phyloP scores from a whole-genome alignment of 2,888 invertebrate species.

The Stenolophus ochropezus region DNA sequence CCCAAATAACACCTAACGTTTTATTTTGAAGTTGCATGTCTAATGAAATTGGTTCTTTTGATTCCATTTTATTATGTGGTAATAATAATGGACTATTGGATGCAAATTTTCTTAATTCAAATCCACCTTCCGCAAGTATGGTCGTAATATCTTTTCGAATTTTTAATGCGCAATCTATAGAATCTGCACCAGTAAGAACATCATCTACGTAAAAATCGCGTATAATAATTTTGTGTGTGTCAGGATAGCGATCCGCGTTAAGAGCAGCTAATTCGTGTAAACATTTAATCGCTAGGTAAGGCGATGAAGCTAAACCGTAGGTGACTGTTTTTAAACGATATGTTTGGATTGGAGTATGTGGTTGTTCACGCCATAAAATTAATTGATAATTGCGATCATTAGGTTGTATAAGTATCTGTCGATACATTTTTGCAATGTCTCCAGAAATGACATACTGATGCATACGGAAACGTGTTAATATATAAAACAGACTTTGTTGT shows the following conservation, averaged over 20 bases:
- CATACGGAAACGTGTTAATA: neutral
- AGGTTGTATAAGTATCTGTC: neutral
- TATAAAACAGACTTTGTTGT: neutral
- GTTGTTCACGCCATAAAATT: neutral
- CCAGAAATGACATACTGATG: neutral
- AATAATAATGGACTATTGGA: neutral
- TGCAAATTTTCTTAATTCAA: neutral
- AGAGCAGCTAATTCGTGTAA: neutral
- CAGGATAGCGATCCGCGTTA: neutral
- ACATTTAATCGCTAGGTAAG: neutral
- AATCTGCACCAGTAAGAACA: neutral
- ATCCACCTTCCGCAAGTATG: neutral
- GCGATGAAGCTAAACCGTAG: neutral
- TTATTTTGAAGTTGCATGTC: neutral
- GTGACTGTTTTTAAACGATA: neutral
- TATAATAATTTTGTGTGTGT: neutral
- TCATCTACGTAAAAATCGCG: constrained; percentile 10
- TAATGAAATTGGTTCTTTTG: neutral
- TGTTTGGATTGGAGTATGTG: neutral
- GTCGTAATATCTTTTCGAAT: neutral
- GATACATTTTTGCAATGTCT: neutral
- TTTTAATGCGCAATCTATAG: neutral
- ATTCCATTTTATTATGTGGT: neutral
- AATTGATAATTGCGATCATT: neutral
- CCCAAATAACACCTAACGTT: neutral